phyloP scores from a whole-genome alignment of 2,113 vertebrate genomes.

The Boulengeromyrus knoepffleri region DNA sequence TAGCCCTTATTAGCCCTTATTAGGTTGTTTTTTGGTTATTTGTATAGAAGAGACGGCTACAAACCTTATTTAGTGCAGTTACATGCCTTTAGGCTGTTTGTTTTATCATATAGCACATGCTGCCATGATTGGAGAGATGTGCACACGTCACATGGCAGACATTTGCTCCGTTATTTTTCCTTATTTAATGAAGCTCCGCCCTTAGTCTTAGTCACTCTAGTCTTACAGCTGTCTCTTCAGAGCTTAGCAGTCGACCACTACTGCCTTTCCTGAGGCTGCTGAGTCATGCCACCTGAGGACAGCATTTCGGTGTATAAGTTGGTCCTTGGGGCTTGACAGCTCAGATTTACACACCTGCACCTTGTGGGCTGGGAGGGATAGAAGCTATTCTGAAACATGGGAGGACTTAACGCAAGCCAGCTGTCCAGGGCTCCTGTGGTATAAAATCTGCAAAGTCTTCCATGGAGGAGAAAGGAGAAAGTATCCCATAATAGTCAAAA shows the following conservation, averaged over 20 bases:
- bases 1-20: not conserved
- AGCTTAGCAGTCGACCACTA: conserved; percentile 15
- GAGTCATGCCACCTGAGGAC: conserved; percentile 42
- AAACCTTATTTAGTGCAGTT: not conserved
- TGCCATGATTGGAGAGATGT: conserved; percentile 17
- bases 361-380: not conserved
- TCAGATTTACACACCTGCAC: conserved; percentile 43
- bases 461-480: not conserved
- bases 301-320: conserved; percentile 20
- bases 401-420: conserved; percentile 51
- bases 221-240: not conserved
- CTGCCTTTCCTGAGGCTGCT: conserved; percentile 28
- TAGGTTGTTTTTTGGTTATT: not conserved
- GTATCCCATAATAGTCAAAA: not conserved
- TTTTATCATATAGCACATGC: not conserved
- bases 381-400: conserved; percentile 38
- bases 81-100: not conserved
- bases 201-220: not conserved
- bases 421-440: conserved; percentile 36
- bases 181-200: not conserved
- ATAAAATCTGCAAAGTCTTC: not conserved
- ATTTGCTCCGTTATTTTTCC: conserved; percentile 31
- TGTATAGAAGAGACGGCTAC: not conserved
- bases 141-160: conserved; percentile 45
- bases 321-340: conserved; percentile 35